phyloP scores from a whole-genome alignment of 1,140 invertebrate genomes.

The Augochlora pura region DNA sequence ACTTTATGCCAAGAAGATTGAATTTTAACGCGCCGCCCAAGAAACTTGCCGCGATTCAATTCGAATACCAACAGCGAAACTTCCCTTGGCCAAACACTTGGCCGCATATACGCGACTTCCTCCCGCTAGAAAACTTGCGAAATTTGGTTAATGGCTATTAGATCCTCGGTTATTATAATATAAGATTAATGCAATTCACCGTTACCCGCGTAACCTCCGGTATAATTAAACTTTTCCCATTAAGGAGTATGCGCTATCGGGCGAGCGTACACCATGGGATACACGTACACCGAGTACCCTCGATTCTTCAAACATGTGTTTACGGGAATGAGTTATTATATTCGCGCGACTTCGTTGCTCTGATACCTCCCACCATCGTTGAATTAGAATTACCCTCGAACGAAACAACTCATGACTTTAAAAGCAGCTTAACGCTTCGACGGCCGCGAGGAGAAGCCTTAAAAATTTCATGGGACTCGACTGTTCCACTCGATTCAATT shows the following conservation, averaged over 20 bases:
- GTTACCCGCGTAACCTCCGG: neutral
- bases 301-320: neutral
- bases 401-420: no score
- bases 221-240: neutral
- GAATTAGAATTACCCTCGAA: no score
- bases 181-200: neutral
- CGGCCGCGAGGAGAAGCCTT: no score
- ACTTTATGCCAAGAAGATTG: constrained; percentile 54
- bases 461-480: no score
- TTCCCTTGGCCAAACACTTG: constrained; percentile 2
- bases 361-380: no score
- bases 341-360: no score
- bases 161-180: neutral
- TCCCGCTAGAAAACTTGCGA: neutral
- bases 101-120: neutral
- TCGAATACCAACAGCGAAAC: constrained; percentile 21
- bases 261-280: no score
- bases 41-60: constrained; percentile 32
- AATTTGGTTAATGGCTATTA: neutral
- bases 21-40: constrained; percentile 57
- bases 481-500: no score
- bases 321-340: no score
- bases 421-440: no score
- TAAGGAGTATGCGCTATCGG: neutral
- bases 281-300: neutral